These are phyloP conservation scores for Lepidocyrtinus sp. DNA, from an alignment of 2,888 invertebrate species.

Conservation along the genomic window DNA sequence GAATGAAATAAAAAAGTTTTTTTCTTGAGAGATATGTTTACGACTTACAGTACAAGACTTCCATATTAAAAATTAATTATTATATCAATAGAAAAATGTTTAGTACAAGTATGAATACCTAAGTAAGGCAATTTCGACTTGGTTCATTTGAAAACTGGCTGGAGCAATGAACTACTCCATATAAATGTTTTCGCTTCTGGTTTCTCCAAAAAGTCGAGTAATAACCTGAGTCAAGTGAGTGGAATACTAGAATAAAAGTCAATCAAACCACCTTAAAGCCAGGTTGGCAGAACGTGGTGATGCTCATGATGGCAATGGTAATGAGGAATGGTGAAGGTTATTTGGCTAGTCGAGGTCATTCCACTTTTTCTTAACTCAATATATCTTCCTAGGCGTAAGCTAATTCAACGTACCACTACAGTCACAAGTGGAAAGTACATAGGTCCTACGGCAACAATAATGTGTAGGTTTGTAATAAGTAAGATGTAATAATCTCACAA, in stretches of 20 bases:
- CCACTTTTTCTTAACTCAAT: constrained; percentile 60
- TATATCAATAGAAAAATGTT: background rate
- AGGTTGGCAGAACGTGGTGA: constrained; percentile 43
- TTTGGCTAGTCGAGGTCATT: constrained; percentile 69
- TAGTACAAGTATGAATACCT: background rate
- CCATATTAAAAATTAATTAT: background rate
- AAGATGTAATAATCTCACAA: no score
- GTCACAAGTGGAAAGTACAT: constrained; percentile 17
- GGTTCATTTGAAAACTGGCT: constrained; percentile 29
- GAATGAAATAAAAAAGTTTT: background rate
- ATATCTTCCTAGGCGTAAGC: constrained; percentile 1
- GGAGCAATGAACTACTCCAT: constrained; percentile 39
- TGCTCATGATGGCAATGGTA: constrained; percentile 16
- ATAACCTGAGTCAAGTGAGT: constrained; percentile 19
- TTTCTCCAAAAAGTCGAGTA: constrained; percentile 17
- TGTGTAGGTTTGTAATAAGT: no score
- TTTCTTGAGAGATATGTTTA: background rate
- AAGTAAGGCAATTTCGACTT: background rate
- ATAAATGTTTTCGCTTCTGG: constrained; percentile 13
- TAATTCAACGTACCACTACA: background rate
- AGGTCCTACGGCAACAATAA: constrained; percentile 3
- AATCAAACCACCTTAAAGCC: constrained; percentile 55
- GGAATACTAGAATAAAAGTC: constrained; percentile 44
- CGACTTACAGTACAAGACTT: no score
- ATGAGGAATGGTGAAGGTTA: constrained; percentile 66